Evolutionary conservation across 2,888 invertebrate genomes (phyloP), one percentile per base, ranked within the genome.

Genomic region (Caradrina kadenii): DNA sequence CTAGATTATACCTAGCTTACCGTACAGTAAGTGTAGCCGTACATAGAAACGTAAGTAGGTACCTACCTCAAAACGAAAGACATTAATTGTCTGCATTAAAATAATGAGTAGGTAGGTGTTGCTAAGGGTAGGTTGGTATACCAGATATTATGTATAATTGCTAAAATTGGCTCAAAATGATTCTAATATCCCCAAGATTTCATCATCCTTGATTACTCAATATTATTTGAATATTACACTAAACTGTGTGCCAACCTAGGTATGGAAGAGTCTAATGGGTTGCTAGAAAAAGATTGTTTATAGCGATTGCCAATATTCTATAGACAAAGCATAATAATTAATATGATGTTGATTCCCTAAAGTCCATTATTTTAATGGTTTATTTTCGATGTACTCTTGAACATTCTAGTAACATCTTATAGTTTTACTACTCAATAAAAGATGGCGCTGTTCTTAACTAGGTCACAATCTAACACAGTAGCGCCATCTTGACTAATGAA

Each of bases 381-480:
- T 60, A 50, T 58, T 67, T 56, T 50, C 4, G 17, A 19, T 6
- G 10, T 17, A 7, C 0, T 45, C 63, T 42, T 65, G 79, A 79
- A 79, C 42, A 21, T 79, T 77, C 66, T 63, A 56, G 65, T 35
- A 49, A n/a, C 0, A n/a, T 22, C n/a, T 15, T 35, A 56, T 60
- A 1, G 72, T 85, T 79, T 31, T 7, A 3, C 85, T 81, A 83
- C 48, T 82, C n/a, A 26, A 15, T 77, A 70, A 74, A 66, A 92
- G 92, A 90, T 91, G 89, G 67, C 90, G 55, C 74, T 80, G 13
- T 56, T 61, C 1, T 31, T 3, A 48, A 50, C 2, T 0, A 0
- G 0, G 1, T 11, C 1, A 10, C 13, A 35, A 15, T 0, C 15
- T 19, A 26, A 26, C 4, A 26, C 17, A 7, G 10, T 49, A 55